phyloP scores from a whole-genome alignment of 2,888 invertebrate genomes.

The Orthonevra nobilis region DNA sequence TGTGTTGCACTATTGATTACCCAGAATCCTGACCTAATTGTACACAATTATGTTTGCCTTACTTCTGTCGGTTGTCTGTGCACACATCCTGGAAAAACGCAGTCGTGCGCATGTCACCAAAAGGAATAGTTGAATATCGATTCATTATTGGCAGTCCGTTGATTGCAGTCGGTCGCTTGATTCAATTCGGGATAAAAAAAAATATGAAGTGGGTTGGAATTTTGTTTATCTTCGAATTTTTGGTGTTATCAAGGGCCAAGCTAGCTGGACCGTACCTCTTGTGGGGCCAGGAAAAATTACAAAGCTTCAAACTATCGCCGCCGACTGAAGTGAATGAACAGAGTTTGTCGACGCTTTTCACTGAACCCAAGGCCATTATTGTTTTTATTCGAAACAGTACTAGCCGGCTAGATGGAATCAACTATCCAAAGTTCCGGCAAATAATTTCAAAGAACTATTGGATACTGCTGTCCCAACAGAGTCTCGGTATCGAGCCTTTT shows the following conservation, averaged over 20 bases:
- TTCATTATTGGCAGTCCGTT: neutral
- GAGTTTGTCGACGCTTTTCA: slow-evolving; percentile 82
- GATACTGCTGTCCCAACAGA: slow-evolving; percentile 82
- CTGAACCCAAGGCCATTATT: slow-evolving; percentile 82
- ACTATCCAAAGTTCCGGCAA: slow-evolving; percentile 82
- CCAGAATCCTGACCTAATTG: too few relatives aligned
- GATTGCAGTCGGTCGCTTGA: neutral
- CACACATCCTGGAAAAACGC: neutral
- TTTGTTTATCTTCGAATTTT: slow-evolving; percentile 70
- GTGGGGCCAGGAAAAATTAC: slow-evolving; percentile 82
- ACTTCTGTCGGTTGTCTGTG: neutral
- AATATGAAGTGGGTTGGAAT: slow-evolving; percentile 16
- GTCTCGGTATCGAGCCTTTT: slow-evolving; percentile 82
- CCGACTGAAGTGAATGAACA: slow-evolving; percentile 81
- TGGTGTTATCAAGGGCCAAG: slow-evolving; percentile 77
- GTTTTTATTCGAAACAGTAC: slow-evolving; percentile 83
- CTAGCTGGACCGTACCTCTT: slow-evolving; percentile 83
- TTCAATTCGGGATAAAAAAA: slow-evolving; percentile 1
- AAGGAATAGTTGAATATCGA: slow-evolving; percentile 3
- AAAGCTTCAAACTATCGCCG: slow-evolving; percentile 81
- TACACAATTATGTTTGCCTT: too few relatives aligned
- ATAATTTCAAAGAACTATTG: slow-evolving; percentile 82
- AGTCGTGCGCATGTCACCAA: slow-evolving; percentile 2
- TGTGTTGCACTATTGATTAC: too few relatives aligned
- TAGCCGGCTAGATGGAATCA: slow-evolving; percentile 81